These are phyloP conservation scores for Carassius gibelio DNA, from an alignment of 2,113 vertebrate genomes.

Conservation along the genomic window DNA sequence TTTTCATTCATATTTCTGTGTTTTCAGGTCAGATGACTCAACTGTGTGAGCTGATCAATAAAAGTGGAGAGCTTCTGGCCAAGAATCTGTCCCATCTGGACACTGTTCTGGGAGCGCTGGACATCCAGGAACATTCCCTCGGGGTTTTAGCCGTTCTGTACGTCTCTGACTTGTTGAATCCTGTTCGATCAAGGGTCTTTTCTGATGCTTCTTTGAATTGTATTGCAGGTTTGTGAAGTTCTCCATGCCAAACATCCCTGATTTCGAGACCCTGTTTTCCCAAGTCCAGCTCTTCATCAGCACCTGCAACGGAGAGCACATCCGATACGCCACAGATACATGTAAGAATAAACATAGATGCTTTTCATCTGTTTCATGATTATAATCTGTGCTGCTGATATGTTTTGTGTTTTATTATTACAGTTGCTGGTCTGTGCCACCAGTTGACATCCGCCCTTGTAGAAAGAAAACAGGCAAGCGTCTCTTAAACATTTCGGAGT, in stretches of 20 bases:
- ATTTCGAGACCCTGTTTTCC: conserved; percentile 98
- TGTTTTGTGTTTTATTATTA: conserved; percentile 45
- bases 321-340: conserved; percentile 98
- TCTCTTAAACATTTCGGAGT: neutral
- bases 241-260: conserved; percentile 99
- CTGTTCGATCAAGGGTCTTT: too few relatives aligned
- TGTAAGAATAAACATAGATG: conserved; percentile 78
- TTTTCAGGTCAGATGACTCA: conserved; percentile 97
- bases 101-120: conserved; percentile 95
- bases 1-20: neutral
- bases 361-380: neutral
- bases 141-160: conserved; percentile 97
- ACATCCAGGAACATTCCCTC: conserved; percentile 96
- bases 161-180: conserved; percentile 67
- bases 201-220: neutral
- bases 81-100: conserved; percentile 98
- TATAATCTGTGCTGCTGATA: neutral
- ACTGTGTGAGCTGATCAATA: conserved; percentile 98
- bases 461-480: conserved; percentile 95
- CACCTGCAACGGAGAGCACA: conserved; percentile 98
- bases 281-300: conserved; percentile 99
- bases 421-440: conserved; percentile 99
- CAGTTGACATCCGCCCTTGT: conserved; percentile 98
- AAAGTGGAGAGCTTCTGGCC: conserved; percentile 96
- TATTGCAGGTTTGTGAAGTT: conserved; percentile 96